phyloP scores from a whole-genome alignment of 2,888 invertebrate genomes.

The Heliconius charithonia region DNA sequence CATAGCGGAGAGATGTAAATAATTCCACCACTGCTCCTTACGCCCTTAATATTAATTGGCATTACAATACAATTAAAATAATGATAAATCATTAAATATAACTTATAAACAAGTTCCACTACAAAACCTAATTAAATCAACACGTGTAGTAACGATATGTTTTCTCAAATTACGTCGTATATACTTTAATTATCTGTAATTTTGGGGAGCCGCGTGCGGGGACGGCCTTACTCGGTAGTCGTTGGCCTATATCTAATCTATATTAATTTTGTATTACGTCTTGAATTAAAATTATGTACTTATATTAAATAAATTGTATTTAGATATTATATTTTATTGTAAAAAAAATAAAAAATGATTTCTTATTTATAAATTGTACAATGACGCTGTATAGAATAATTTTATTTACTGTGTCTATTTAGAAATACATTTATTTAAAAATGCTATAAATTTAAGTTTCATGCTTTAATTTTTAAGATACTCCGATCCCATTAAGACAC shows the following conservation, averaged over 20 bases:
- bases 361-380: too few species aligned
- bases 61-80: background rate
- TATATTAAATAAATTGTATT: background rate
- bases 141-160: constrained; percentile 20
- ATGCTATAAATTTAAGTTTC: too few species aligned
- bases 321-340: background rate
- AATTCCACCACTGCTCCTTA: background rate
- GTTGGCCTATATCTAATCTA: constrained; percentile 1
- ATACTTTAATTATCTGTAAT: constrained; percentile 29
- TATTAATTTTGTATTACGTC: background rate
- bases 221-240: background rate
- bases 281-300: constrained; percentile 24
- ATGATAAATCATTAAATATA: background rate
- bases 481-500: too few species aligned
- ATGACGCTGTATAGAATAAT: too few species aligned
- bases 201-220: constrained; percentile 22
- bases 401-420: too few species aligned
- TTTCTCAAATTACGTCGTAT: constrained; percentile 16
- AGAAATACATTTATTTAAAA: too few species aligned
- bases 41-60: background rate
- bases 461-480: too few species aligned
- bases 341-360: too few species aligned
- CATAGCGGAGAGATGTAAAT: too few species aligned
- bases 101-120: background rate
- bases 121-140: constrained; percentile 27